Evolutionary conservation across 2,113 vertebrate species (phyloP).

Genomic region (Telmatochromis bifrenatus): DNA sequence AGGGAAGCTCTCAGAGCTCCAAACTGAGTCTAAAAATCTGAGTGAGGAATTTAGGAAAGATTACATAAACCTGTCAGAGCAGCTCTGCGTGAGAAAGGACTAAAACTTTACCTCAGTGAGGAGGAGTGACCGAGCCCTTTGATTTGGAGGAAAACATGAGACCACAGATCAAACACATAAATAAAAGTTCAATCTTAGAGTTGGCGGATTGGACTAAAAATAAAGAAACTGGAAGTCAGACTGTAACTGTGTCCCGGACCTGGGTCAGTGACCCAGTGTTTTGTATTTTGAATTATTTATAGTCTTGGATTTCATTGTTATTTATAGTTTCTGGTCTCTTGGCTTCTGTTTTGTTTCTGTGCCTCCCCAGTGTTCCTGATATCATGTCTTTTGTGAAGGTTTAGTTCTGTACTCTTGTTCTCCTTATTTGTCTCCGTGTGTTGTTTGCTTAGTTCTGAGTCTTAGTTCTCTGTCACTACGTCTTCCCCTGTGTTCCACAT

Average conservation of each 20-base stretch:
- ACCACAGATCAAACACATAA: neutral
- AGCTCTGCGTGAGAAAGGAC: neutral
- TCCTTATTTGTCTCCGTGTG: neutral
- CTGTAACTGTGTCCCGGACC: neutral
- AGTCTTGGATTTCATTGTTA: neutral
- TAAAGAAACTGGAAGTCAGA: neutral
- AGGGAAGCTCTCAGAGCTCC: neutral
- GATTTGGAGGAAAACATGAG: neutral
- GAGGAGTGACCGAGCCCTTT: neutral
- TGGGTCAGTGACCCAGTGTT: neutral
- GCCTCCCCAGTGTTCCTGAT: neutral
- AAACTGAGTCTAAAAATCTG: neutral
- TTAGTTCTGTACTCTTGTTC: neutral
- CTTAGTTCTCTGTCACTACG: neutral
- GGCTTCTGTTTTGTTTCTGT: neutral
- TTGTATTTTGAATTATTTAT: neutral
- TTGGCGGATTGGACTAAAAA: neutral
- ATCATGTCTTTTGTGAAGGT: neutral
- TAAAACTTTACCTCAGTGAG: neutral
- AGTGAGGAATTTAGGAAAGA: neutral
- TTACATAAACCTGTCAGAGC: neutral
- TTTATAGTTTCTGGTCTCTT: neutral
- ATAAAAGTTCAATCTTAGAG: neutral
- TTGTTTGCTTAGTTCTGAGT: neutral
- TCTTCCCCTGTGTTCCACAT: rapidly evolving